Evolutionary conservation across 2,113 vertebrate species (phyloP).

Genomic region (Excalfactoria chinensis): DNA sequence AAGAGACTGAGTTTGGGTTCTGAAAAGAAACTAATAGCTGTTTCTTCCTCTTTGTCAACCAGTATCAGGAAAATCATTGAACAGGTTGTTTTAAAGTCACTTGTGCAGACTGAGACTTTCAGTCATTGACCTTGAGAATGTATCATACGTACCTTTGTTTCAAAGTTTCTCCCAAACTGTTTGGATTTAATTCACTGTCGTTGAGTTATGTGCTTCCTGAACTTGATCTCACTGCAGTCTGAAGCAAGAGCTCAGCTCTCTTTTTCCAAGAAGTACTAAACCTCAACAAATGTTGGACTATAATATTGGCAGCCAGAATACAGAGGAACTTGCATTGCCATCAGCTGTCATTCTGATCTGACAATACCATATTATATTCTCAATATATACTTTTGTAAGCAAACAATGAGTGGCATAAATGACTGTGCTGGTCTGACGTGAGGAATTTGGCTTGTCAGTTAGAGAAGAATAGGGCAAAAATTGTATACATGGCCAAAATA

Average conservation of each 20-base stretch:
- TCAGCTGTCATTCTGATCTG: constrained; percentile 58
- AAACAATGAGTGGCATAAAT: constrained; percentile 62
- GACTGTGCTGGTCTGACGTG: constrained; percentile 31
- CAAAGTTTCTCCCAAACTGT: neutral
- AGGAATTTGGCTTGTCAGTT: constrained; percentile 34
- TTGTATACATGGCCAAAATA: constrained; percentile 18
- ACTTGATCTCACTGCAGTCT: neutral
- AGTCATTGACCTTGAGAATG: neutral
- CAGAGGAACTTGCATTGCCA: neutral
- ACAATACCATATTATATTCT: constrained; percentile 36
- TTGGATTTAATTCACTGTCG: neutral
- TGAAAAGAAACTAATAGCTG: neutral
- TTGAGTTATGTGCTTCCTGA: neutral
- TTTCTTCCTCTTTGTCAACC: constrained; percentile 20
- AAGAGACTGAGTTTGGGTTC: neutral
- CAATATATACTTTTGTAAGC: constrained; percentile 42
- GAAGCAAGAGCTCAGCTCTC: neutral
- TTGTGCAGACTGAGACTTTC: neutral
- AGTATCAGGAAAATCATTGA: constrained; percentile 5
- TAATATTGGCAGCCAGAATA: constrained; percentile 11
- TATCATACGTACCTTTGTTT: neutral
- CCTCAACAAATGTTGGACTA: neutral
- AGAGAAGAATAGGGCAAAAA: constrained; percentile 16
- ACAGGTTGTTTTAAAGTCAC: constrained; percentile 4
- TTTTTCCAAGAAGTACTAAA: neutral